A percentile compares a stretch with the other conserved stretches of the same genome.
Evolutionary conservation across 2,888 invertebrate genomes (phyloP).

Genomic region (Trypoxylon attenuatum): DNA sequence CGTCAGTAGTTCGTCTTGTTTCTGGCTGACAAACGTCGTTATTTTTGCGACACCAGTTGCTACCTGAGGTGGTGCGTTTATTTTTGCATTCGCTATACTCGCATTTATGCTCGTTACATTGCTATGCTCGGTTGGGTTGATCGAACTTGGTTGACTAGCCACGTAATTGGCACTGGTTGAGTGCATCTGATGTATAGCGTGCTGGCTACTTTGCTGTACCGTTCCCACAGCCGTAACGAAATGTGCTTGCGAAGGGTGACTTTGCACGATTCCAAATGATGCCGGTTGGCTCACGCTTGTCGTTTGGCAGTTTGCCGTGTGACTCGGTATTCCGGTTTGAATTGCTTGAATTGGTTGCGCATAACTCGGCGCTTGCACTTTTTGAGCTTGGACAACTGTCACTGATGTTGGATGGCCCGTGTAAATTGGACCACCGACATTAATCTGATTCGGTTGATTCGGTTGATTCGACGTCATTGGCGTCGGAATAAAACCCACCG

Average conservation of each 20-base stretch:
- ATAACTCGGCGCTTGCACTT: constrained; percentile 51
- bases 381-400: constrained; percentile 64
- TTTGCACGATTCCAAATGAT: constrained; percentile 45
- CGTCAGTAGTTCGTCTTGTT: constrained; percentile 58
- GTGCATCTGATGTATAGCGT: constrained; percentile 40
- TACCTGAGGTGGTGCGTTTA: constrained; percentile 46
- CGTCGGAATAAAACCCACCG: constrained; percentile 43
- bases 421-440: constrained; percentile 57
- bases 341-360: constrained; percentile 51
- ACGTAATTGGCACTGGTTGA: constrained; percentile 29
- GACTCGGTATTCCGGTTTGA: constrained; percentile 36
- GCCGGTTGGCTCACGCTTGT: constrained; percentile 43
- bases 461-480: no score
- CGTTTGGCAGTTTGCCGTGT: constrained; percentile 24
- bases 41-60: constrained; percentile 61
- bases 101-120: constrained; percentile 21
- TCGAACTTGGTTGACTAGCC: constrained; percentile 34
- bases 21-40: constrained; percentile 56
- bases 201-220: constrained; percentile 32
- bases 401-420: constrained; percentile 66
- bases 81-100: constrained; percentile 22
- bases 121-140: constrained; percentile 26
- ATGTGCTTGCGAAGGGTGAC: constrained; percentile 55
- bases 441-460: constrained; percentile 44
- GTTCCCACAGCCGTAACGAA: constrained; percentile 28